Base-by-base conservation (phyloP, 37 sponge, comb jelly and placozoan genomes). In the Agelas oroides region DNA sequence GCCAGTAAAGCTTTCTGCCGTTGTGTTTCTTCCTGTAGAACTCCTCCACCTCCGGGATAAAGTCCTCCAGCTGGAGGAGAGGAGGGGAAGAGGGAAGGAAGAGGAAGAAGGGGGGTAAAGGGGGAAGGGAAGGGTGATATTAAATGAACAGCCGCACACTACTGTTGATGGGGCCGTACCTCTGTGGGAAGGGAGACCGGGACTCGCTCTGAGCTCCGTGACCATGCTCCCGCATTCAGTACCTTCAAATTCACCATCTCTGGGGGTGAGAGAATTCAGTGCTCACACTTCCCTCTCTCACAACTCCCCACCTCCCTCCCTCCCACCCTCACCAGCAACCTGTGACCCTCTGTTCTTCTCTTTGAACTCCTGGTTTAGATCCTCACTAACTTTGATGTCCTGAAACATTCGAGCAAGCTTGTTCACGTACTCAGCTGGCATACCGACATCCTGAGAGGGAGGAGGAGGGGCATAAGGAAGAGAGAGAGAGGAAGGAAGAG, bases 381-480 rank as follows among this genome's bases (percentile, higher is more conserved):
- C 97, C 60, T 94, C 90, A 35, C 93, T 92, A 71, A 97, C 93
- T 61, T 94, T 94, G 57, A 97, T 94, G 75, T 97, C 97, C 76
- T 97, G 97, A 46, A 97, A 97, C 97, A 97, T 97, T 17, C 95
- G 77, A 31, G 95, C 92, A 40, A 97, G 89, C 84, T 97, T 97
- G 84, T 94, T 97, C 70, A 97, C 92, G 58, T 92, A 97, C 79
- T 97, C 97, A 1, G 92, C 97, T 11, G 95, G 97, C 97, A 97
- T 97, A 6, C 95, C 97, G 20, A 94, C 92, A 30, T 97, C 92
- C 27, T 23, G 54, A 34, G 65, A 24, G 71, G n/a, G 15, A 52
- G 55, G 53, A 24, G 56, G 65, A 34, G 37, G 55, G 38, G 37
- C n/a, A n/a, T n/a, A n/a, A 61, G 53, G 65, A 20, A 18, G 76